Evolutionary conservation across 37 sponge, comb jelly and placozoan genomes (phyloP).

Genomic region (Aphrocallistes beatrix): DNA sequence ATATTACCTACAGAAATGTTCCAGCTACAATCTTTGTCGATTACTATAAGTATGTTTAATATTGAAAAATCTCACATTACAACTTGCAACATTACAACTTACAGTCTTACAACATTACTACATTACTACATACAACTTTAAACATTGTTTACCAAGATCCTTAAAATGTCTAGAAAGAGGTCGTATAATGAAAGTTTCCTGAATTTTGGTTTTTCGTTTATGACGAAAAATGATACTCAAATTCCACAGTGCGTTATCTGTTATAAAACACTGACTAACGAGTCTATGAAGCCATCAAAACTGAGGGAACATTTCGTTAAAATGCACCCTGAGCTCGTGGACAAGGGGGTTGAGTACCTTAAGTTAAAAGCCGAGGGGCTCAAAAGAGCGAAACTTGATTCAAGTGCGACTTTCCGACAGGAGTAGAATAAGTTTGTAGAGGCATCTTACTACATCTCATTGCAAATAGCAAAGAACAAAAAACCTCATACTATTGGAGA

Average conservation of each 20-base stretch:
- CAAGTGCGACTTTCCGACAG: constrained; percentile 14
- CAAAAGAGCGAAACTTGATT: constrained; percentile 12
- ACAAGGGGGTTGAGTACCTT: constrained; percentile 13
- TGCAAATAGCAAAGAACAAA: constrained; percentile 12
- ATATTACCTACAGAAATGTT: too few relatives aligned
- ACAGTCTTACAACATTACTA: too few relatives aligned
- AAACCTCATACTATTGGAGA: constrained; percentile 16
- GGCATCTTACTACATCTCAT: constrained; percentile 19
- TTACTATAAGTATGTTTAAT: too few relatives aligned
- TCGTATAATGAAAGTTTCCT: background rate
- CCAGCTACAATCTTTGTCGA: too few relatives aligned
- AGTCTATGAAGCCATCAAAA: constrained; percentile 16
- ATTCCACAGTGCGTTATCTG: background rate
- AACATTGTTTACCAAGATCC: too few relatives aligned
- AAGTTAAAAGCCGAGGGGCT: constrained; percentile 14
- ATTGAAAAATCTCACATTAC: too few relatives aligned
- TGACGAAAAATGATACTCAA: background rate
- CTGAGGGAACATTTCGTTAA: constrained; percentile 5
- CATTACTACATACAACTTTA: too few relatives aligned
- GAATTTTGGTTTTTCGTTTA: background rate
- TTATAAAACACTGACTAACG: background rate
- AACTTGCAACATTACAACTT: too few relatives aligned
- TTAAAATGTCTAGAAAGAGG: background rate
- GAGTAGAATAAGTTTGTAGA: constrained; percentile 16
- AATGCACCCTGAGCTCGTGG: background rate